These are phyloP conservation scores for Elmis aenea DNA, from an alignment of 2,888 invertebrate genomes.

Conservation along the genomic window DNA sequence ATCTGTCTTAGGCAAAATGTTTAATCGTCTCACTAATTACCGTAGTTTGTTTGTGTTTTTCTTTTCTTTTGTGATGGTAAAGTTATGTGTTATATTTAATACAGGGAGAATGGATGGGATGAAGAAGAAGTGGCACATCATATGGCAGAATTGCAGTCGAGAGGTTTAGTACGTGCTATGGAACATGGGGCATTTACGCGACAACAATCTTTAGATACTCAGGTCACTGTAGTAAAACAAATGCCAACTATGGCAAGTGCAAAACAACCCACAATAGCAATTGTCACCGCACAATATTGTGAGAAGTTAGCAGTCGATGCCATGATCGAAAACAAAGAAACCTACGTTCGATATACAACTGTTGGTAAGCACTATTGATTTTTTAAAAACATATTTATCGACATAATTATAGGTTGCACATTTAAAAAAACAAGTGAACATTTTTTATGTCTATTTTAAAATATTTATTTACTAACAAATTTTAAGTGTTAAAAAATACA, in stretches of 20 bases:
- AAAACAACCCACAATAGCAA: constrained; percentile 95
- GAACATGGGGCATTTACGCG: constrained; percentile 80
- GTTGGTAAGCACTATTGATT: constrained; percentile 69
- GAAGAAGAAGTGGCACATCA: constrained; percentile 72
- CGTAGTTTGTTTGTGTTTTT: constrained; percentile 5
- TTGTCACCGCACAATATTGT: constrained; percentile 94
- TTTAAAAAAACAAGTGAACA: too few species aligned
- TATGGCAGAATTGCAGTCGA: constrained; percentile 70
- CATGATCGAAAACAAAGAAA: constrained; percentile 95
- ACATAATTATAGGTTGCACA: too few species aligned
- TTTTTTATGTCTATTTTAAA: too few species aligned
- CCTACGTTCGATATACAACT: constrained; percentile 92
- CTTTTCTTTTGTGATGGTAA: not conserved
- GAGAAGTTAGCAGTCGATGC: constrained; percentile 98
- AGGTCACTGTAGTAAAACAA: constrained; percentile 81
- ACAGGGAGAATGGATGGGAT: constrained; percentile 73
- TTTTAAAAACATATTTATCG: too few species aligned
- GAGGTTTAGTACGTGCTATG: constrained; percentile 79
- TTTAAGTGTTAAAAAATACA: too few species aligned
- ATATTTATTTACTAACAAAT: too few species aligned
- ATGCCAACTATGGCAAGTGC: constrained; percentile 86
- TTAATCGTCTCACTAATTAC: not conserved
- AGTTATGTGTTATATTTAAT: constrained; percentile 6
- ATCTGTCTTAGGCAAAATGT: not conserved
- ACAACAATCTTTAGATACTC: constrained; percentile 78